Evolutionary conservation across 2,113 vertebrate species (phyloP), one percentile per base, ranked within the genome.

Genomic region (Thalassarche chlororhynchos): DNA sequence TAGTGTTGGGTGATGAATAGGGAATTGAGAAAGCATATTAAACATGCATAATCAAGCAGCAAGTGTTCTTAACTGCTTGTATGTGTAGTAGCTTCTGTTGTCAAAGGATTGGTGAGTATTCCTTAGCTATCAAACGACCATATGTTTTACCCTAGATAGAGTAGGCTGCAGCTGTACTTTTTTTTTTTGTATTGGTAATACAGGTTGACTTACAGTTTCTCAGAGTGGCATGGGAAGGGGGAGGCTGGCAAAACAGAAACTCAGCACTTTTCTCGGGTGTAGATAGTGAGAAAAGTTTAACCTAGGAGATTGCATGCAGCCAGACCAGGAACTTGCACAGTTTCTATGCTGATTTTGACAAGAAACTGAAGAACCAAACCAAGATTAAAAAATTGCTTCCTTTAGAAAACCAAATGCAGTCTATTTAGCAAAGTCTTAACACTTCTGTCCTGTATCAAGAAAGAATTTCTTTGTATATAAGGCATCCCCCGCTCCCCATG

Each of bases 211-310:
- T 85, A 25, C 4, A 26, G 24, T 76, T 92, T 84, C 69, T 85
- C 25, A 23, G 89, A 47, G 47, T 28, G 76, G 26, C 38, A 68
- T 28, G 66, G 74, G 34, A 62, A 89, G n/a, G 49, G 76, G 47
- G 51, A 78, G 25, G 44, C 54, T 88, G 58, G 70, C 47, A 72
- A 70, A 72, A 77, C 3, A 47, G 72, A 93, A 93, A 87, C 49
- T 96, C 80, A 17, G 70, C 71, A 80, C 57, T 89, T 69, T 47
- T 68, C 62, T 90, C 5, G 2, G n/a, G 60, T 38, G 21, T 69
- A 65, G 44, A 80, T 3, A 54, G 66, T 13, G 46, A 57, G 46
- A 86, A 81, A 96, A 98, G 97, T 98, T 97, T 81, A 95, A 91
- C 34, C 18, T 11, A 44, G 57, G 57, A 77, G 40, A 75, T 26